Conservation (phyloP, 2,888 invertebrate species). For the Chrysomela aeneicollis region DNA sequence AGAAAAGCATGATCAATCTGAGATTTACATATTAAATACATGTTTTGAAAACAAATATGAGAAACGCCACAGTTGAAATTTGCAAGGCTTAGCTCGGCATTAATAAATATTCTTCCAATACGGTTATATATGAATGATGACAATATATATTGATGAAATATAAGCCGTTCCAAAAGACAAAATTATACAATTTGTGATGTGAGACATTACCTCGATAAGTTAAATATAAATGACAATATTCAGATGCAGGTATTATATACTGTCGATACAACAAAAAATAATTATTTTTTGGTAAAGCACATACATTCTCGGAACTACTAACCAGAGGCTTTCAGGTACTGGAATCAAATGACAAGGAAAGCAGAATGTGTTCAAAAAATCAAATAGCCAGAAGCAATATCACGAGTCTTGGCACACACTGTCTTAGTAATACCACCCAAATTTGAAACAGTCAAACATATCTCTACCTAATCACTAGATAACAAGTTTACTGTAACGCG, state of each 20-base stretch:
- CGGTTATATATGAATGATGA: too few relatives aligned
- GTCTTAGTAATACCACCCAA: slow-evolving; percentile 16
- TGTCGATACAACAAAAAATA: neutral
- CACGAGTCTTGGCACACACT: slow-evolving; percentile 63
- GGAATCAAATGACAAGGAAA: slow-evolving; percentile 41
- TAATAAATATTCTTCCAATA: too few relatives aligned
- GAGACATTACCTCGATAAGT: too few relatives aligned
- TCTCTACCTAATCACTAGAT: slow-evolving; percentile 11
- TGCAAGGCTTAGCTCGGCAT: too few relatives aligned
- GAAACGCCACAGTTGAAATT: too few relatives aligned
- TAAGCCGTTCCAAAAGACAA: too few relatives aligned
- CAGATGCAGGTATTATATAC: too few relatives aligned
- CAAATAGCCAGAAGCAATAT: slow-evolving; percentile 43
- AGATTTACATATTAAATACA: too few relatives aligned
- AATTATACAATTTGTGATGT: too few relatives aligned
- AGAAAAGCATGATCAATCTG: too few relatives aligned
- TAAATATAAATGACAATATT: slow-evolving; percentile 12
- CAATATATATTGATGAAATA: too few relatives aligned
- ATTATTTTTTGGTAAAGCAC: slow-evolving; percentile 31
- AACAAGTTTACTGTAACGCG: neutral
- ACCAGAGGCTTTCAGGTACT: slow-evolving; percentile 41
- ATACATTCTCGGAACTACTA: slow-evolving; percentile 48
- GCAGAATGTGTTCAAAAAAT: slow-evolving; percentile 30
- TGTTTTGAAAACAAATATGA: too few relatives aligned
- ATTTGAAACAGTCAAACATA: slow-evolving; percentile 22